Conservation (phyloP, 2,113 vertebrate genomes). For the Loxodonta africana region DNA sequence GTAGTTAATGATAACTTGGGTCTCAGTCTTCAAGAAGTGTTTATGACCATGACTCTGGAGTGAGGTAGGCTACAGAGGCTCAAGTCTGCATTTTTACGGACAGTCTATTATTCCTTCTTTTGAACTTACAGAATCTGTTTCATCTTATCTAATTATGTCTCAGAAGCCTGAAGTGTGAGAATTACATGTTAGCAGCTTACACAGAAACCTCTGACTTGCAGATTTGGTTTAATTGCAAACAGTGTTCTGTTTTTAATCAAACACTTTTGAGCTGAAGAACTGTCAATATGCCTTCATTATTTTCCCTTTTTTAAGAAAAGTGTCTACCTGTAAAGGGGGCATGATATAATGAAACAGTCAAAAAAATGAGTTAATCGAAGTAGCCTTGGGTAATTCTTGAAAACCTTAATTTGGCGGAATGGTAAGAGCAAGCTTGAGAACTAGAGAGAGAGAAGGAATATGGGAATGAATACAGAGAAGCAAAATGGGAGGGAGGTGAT, state of each 20-base stretch:
- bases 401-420: neutral
- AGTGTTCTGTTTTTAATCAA: neutral
- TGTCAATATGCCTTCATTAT: neutral
- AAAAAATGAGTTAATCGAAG: neutral
- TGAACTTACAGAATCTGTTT: slow-evolving; percentile 6
- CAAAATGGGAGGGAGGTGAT: neutral
- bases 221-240: neutral
- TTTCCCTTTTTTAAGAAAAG: neutral
- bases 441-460: neutral
- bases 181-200: neutral
- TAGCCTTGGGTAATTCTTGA: neutral
- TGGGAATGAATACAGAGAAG: neutral
- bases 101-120: neutral
- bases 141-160: neutral
- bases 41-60: neutral
- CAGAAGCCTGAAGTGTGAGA: neutral
- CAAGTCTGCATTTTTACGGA: neutral
- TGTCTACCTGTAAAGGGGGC: neutral
- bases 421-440: neutral
- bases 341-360: neutral
- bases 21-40: neutral
- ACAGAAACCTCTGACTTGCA: neutral
- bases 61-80: neutral
- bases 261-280: neutral
- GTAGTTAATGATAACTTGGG: neutral